Conservation (phyloP, 92 coral and sea anemone genomes). For the Porites cylindrica region DNA sequence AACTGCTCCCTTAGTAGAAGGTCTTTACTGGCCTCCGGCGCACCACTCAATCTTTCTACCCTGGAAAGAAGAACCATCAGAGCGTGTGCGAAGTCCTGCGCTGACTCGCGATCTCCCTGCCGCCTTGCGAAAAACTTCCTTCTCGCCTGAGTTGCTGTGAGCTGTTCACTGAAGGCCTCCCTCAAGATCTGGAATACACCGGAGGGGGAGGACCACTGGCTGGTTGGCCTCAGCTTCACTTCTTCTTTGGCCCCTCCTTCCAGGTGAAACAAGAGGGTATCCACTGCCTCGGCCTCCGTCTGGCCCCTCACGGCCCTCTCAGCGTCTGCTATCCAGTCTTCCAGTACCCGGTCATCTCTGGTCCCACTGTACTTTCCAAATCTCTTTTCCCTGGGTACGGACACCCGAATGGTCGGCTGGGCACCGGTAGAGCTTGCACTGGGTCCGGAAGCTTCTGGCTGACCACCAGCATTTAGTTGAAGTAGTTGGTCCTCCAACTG, state of each 20-base stretch:
- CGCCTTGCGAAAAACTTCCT: conserved; percentile 23
- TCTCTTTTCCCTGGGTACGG: conserved; percentile 41
- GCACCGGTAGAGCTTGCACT: neutral
- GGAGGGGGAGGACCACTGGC: conserved; percentile 52
- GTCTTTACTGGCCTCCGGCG: conserved; percentile 21
- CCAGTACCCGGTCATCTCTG: conserved; percentile 58
- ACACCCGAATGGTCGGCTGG: conserved; percentile 29
- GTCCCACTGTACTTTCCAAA: conserved; percentile 53
- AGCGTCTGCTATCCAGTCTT: conserved; percentile 71
- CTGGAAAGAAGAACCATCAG: conserved; percentile 61
- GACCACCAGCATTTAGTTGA: conserved; percentile 1
- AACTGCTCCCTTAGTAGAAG: conserved; percentile 35
- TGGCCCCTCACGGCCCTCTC: conserved; percentile 54
- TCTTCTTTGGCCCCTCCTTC: conserved; percentile 66
- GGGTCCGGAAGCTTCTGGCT: neutral
- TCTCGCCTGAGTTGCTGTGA: conserved; percentile 67
- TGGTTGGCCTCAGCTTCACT: conserved; percentile 53
- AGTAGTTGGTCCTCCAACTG: conserved; percentile 45
- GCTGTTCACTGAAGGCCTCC: conserved; percentile 64
- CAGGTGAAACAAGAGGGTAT: conserved; percentile 58
- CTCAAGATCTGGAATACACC: conserved; percentile 56
- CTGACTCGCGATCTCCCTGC: conserved; percentile 54
- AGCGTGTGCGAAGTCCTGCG: conserved; percentile 67
- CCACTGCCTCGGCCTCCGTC: conserved; percentile 54
- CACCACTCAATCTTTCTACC: conserved; percentile 39